Base-by-base conservation (phyloP, 37 sponge, comb jelly and placozoan genomes). In the Spongia lamella region DNA sequence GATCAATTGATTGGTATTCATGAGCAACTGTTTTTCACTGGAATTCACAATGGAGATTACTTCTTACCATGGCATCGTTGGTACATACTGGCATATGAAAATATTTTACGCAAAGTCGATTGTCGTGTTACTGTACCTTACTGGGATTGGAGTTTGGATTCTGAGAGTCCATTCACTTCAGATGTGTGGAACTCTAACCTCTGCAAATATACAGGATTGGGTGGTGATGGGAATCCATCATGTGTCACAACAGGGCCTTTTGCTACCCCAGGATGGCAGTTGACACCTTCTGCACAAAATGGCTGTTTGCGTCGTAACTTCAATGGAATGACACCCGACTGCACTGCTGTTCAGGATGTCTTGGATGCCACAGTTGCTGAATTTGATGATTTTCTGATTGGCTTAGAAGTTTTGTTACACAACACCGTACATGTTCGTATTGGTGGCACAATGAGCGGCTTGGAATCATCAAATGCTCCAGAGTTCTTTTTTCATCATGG, bases 91-190 rank as follows among this genome's bases (percentile, higher is more conserved):
- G 68, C 76, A 9, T 50, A 76, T 33, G 84, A 83, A 59, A 83
- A 83, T 58, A 31, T 83, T 2, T 51, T 83, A 32, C 37, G 77
- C 14, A 26, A 56, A 49, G 38, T 83, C 34, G 77, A 83, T 70
- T 76, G 84, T 52, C 31, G 38, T 2, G 70, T 83, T 20, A 83
- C 77, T 17, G 77, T 72, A 20, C 84, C 84, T 27, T 83, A 76
- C 58, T 83, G 84, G 84, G 84, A 83, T 61, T 83, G 84, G 84
- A 83, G 77, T 67, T 50, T 75, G 53, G 65, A 83, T 38, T 32
- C 70, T 19, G 56, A 53, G 54, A 39, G 52, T 3, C 73, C 75
- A 77, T 62, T 35, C 52, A 83, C 53, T 39, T 76, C 84, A 26
- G 66, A 56, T 29, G 57, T 83, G 0, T 83, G 84, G 84, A 31